phyloP scores from a whole-genome alignment of 53 echinoderm and acorn worm species.

The Glandiceps talaboti region DNA sequence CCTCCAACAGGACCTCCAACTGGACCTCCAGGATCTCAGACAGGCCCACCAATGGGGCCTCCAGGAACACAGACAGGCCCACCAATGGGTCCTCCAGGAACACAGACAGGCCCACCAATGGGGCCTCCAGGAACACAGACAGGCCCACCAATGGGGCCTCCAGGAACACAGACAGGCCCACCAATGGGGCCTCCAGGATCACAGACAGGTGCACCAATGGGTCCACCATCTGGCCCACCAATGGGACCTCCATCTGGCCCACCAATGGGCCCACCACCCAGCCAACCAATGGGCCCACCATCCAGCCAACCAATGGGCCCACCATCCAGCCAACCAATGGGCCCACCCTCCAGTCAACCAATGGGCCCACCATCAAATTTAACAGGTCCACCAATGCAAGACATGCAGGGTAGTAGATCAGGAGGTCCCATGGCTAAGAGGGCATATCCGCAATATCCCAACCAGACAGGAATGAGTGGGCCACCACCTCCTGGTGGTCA shows the following conservation, averaged over 20 bases:
- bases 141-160: no score
- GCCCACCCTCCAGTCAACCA: background rate
- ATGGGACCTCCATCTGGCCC: background rate
- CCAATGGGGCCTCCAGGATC: no score
- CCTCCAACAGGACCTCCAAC: slow-evolving; percentile 23
- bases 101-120: no score
- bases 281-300: slow-evolving; percentile 29
- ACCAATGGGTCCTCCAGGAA: background rate
- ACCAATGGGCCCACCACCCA: slow-evolving; percentile 5
- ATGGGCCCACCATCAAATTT: background rate
- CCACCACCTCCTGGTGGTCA: background rate
- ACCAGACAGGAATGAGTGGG: slow-evolving; percentile 4
- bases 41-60: slow-evolving; percentile 20
- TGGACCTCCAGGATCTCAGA: slow-evolving; percentile 32
- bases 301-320: background rate
- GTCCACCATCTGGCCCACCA: background rate
- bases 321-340: slow-evolving; percentile 19
- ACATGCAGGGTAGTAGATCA: background rate
- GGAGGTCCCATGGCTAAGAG: background rate
- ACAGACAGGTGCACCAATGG: no score
- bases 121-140: no score
- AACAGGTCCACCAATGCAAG: background rate
- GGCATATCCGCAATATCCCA: background rate
- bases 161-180: no score
- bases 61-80: background rate